phyloP scores from a whole-genome alignment of 2,797 vertebrate species.

The Spinibarbus caldwelli region DNA sequence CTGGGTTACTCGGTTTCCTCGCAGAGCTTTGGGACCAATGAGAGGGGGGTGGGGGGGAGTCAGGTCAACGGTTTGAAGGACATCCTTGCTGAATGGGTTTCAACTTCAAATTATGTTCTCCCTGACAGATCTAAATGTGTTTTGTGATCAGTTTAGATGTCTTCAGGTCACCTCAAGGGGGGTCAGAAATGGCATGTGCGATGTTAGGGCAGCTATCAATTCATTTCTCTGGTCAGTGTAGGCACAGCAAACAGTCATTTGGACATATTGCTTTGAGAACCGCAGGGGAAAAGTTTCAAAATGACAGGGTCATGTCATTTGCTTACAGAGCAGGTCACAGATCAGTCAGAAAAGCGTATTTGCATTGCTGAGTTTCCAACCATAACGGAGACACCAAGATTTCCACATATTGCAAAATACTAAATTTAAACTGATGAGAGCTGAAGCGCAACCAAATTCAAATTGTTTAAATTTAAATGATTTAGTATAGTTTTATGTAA shows the following conservation, averaged over 20 bases:
- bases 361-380: neutral
- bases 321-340: slow-evolving; percentile 15
- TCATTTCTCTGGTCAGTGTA: slow-evolving; percentile 21
- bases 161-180: slow-evolving; percentile 8
- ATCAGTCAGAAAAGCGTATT: slow-evolving; percentile 38
- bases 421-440: neutral
- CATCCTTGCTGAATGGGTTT: slow-evolving; percentile 79
- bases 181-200: neutral
- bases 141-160: slow-evolving; percentile 7
- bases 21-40: slow-evolving; percentile 77
- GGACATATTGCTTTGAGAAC: slow-evolving; percentile 20
- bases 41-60: slow-evolving; percentile 29
- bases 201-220: slow-evolving; percentile 21
- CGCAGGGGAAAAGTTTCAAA: neutral
- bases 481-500: neutral
- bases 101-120: slow-evolving; percentile 69
- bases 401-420: neutral
- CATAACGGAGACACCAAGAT: neutral
- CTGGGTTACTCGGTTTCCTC: slow-evolving; percentile 84
- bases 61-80: slow-evolving; percentile 83
- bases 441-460: neutral
- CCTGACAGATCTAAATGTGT: slow-evolving; percentile 22
- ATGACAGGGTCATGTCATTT: slow-evolving; percentile 26
- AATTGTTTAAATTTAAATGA: neutral
- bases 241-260: slow-evolving; percentile 25